These are phyloP conservation scores for Nycticorax nycticorax DNA, from an alignment of 2,113 vertebrate species.

Conservation along the genomic window DNA sequence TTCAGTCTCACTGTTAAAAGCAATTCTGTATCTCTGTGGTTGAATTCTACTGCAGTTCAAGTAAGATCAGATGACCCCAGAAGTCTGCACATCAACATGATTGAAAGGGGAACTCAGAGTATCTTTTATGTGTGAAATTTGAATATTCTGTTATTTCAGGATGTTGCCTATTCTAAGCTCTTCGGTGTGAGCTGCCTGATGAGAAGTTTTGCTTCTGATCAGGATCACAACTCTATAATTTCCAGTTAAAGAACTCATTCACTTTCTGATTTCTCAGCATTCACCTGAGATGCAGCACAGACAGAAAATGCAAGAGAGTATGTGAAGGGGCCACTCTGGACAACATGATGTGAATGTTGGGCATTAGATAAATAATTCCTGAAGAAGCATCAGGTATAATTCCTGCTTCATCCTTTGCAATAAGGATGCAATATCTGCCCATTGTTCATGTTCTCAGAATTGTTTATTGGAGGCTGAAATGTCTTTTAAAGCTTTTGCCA, in stretches of 20 bases:
- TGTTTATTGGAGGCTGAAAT: not conserved
- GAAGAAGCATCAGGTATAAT: not conserved
- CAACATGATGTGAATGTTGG: not conserved
- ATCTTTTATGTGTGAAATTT: not conserved
- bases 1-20: not conserved
- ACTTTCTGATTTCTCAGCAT: not conserved
- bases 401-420: not conserved
- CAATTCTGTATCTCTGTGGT: not conserved
- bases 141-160: conserved; percentile 8
- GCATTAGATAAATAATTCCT: not conserved
- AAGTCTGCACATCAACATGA: not conserved
- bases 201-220: not conserved
- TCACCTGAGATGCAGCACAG: not conserved
- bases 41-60: not conserved
- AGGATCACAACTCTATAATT: not conserved
- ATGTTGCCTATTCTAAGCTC: not conserved
- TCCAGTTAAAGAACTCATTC: not conserved
- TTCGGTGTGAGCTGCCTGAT: not conserved
- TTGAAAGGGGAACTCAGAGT: not conserved
- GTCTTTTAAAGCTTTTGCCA: not conserved
- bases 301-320: not conserved
- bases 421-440: not conserved
- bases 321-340: not conserved
- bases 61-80: not conserved
- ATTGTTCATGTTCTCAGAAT: not conserved